Evolutionary conservation across 1,140 invertebrate genomes (phyloP), one percentile per base, ranked within the genome.

Genomic region (Drosophila nasuta): DNA sequence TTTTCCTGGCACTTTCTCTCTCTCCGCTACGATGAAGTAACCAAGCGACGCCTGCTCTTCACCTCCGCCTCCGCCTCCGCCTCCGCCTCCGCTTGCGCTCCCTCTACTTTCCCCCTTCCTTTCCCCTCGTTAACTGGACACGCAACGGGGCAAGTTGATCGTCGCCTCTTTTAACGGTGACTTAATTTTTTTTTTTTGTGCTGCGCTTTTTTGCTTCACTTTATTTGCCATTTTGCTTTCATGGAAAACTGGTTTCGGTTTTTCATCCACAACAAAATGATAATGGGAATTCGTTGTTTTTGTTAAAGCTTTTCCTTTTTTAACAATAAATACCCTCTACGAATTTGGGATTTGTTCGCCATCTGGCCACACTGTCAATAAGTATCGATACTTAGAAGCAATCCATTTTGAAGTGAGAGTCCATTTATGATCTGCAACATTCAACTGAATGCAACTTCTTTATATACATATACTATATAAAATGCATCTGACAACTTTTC

Each of bases 1-100:
- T 87, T 87, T 87, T 87, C 83, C 83, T 87, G 77, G 41, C 81
- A 87, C 83, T 87, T 87, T 87, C 83, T 88, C 83, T 82, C 83
- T 81, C 76, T 75, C 15, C 59, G 57, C 48, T 46, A 41, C 83
- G 79, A 87, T 86, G 82, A 88, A 88, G 82, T 86, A 86, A 86
- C 41, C 41, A n/a, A 43, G 79, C 72, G 77, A 43, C 60, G 81
- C 48, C 56, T 67, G 58, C 63, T 62, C 20, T 25, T 25, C 20
- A 25, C 58, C 70, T 52, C 35, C 15, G 15, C 15, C 15, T 15
- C 15, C 15, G 15, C 15, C 15, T 15, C 15, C 70, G 11, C 60
- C 25, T 11, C 30, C 33, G 13, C 8, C 33, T 3, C 3, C 30
- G 0, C 52, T 8, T 8, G 13, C 38, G 3, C 6, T 15, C 15